A percentile compares a stretch with the other conserved stretches of the same genome.
Evolutionary conservation across 2,888 invertebrate species (phyloP).

Genomic region (Cremastinae sp.): DNA sequence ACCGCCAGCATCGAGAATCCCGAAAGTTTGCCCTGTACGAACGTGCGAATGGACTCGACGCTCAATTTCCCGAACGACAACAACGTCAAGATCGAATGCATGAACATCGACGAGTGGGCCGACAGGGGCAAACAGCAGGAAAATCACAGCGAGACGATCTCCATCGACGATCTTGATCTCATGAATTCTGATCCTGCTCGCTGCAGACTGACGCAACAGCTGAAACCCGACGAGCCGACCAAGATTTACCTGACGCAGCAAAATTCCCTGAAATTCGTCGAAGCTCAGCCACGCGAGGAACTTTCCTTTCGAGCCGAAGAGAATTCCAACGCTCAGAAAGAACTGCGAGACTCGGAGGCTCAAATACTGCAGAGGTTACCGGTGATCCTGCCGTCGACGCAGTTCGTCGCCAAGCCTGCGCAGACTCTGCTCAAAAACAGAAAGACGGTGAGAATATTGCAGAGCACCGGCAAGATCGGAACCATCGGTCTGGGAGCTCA

Average conservation of each 20-base stretch:
- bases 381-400: slow-evolving; percentile 72
- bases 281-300: background rate
- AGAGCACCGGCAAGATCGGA: slow-evolving; percentile 65
- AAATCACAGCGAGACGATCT: slow-evolving; percentile 29
- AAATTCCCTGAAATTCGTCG: slow-evolving; percentile 7
- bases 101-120: slow-evolving; percentile 29
- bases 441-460: slow-evolving; percentile 72
- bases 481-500: slow-evolving; percentile 22
- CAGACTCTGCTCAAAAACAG: slow-evolving; percentile 70
- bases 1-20: slow-evolving; percentile 32
- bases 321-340: slow-evolving; percentile 52
- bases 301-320: background rate
- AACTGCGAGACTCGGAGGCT: slow-evolving; percentile 65
- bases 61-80: slow-evolving; percentile 32
- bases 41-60: slow-evolving; percentile 29
- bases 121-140: slow-evolving; percentile 21
- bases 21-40: slow-evolving; percentile 13
- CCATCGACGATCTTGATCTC: slow-evolving; percentile 37
- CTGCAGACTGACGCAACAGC: slow-evolving; percentile 18
- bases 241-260: slow-evolving; percentile 40
- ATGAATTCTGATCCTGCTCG: slow-evolving; percentile 10
- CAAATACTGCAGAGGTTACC: slow-evolving; percentile 72
- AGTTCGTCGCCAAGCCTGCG: slow-evolving; percentile 73
- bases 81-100: slow-evolving; percentile 39
- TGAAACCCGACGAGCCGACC: background rate